Conservation (phyloP, 2,888 invertebrate genomes). For the Arrhopalites spinosus region DNA sequence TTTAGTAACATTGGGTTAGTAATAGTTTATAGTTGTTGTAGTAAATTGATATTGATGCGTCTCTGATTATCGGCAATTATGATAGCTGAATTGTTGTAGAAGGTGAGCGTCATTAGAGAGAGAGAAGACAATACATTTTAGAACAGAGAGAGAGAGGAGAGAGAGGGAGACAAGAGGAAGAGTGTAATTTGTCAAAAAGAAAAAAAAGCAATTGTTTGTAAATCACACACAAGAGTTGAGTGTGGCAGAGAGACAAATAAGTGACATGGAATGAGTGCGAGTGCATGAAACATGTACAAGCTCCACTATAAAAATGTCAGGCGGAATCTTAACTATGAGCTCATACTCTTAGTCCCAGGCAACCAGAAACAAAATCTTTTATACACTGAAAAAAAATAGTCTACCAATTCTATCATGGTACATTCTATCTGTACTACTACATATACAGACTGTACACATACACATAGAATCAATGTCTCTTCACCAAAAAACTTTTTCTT, state of each 20-base stretch:
- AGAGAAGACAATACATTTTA: neutral
- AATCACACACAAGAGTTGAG: conserved; percentile 32
- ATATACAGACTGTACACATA: neutral
- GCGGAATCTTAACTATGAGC: conserved; percentile 24
- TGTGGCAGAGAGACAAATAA: conserved; percentile 34
- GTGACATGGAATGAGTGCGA: conserved; percentile 26
- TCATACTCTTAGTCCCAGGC: neutral
- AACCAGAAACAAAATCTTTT: too few relatives aligned
- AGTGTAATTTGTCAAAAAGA: conserved; percentile 40
- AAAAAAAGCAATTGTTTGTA: conserved; percentile 39
- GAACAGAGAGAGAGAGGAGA: conserved; percentile 5
- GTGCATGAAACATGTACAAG: conserved; percentile 29
- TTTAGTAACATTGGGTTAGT: too few relatives aligned
- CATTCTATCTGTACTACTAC: neutral
- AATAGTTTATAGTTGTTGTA: neutral
- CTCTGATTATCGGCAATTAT: conserved; percentile 1
- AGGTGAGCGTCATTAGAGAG: conserved; percentile 5
- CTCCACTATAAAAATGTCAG: conserved; percentile 31
- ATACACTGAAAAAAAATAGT: too few relatives aligned
- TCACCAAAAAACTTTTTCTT: neutral
- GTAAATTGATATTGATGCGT: conserved; percentile 10
- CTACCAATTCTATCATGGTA: neutral
- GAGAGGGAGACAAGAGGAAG: conserved; percentile 20
- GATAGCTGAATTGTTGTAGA: conserved; percentile 3
- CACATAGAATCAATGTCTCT: too few relatives aligned